These are phyloP conservation scores for Whitmania pigra DNA, from an alignment of 1,140 invertebrate genomes.

Conservation along the genomic window DNA sequence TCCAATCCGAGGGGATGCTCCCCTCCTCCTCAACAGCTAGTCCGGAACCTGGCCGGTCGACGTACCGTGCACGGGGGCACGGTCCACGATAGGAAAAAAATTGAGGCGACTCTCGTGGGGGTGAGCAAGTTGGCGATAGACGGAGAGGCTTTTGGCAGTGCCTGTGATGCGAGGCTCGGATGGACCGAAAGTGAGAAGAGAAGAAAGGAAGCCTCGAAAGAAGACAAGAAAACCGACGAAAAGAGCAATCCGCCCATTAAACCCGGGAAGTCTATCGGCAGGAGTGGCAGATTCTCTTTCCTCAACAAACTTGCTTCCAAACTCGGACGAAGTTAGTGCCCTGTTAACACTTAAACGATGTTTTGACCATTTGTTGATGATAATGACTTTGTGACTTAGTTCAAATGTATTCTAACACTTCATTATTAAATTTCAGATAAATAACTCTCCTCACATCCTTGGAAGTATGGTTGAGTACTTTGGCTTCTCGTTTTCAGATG, in stretches of 20 bases:
- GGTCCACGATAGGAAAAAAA: slow-evolving; percentile 4
- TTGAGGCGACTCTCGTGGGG: not conserved
- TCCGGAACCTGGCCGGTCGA: not conserved
- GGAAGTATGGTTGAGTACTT: no score
- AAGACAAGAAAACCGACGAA: not conserved
- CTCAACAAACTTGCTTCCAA: slow-evolving; percentile 11
- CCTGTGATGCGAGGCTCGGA: slow-evolving; percentile 6
- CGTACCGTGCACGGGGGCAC: not conserved
- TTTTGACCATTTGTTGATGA: not conserved
- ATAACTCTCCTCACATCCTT: no score
- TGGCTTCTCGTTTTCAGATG: no score
- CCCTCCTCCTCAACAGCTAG: not conserved
- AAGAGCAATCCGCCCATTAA: not conserved
- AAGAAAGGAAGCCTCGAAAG: slow-evolving; percentile 1
- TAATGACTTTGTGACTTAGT: not conserved
- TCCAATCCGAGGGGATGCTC: not conserved
- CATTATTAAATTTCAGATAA: no score
- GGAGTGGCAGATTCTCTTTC: slow-evolving; percentile 11
- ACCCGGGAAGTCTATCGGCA: slow-evolving; percentile 5
- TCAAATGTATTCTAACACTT: no score
- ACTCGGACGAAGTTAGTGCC: not conserved
- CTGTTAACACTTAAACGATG: not conserved
- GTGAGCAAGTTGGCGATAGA: not conserved
- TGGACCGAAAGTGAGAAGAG: not conserved
- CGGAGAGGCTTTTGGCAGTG: not conserved